Evolutionary conservation across 2,888 invertebrate species (phyloP), one percentile per base, ranked within the genome.

Genomic region (Drosophila nigritarsus): DNA sequence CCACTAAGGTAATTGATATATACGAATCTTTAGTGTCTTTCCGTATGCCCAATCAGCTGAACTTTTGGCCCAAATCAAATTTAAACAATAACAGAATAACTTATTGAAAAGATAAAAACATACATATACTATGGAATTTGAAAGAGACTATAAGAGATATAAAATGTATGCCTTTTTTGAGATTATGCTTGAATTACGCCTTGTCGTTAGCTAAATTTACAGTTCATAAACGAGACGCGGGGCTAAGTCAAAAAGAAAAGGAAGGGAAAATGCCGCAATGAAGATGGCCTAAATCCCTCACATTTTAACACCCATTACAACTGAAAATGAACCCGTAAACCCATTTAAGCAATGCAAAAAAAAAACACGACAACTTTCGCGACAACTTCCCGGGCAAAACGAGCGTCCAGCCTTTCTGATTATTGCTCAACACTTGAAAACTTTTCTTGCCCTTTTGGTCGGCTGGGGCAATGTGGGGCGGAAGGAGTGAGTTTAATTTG

Each of bases 371-470:
- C 83, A 88, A 85, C 69, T 79, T 87, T 59, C 49, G 67, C 83
- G 73, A 67, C 81, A 75, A 70, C 77, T 69, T 59, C 34, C 34
- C 50, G 45, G 61, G 36, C 45, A 56, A 62, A 45, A 36, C 64
- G 32, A 59, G 40, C 68, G 88, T 77, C 87, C 87, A 84, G 83
- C 87, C 85, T 82, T 87, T 78, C 72, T 89, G 89, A 89, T 86
- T 86, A 85, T 85, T 89, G 89, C 78, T 76, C 83, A 87, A 70
- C 86, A 87, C 88, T 87, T 89, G 88, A 85, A 87, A 87, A 89
- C 68, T 85, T 86, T 89, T 48, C 20, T 54, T 56, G 36, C n/a
- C 20, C 45, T 55, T 51, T 61, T 60, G 30, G 40, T 13, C 15
- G n/a, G 48, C 13, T 40, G 45, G 13, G 32, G 1, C 7, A 5